Conservation (phyloP, 2,113 vertebrate genomes). For the Rhea pennata region DNA sequence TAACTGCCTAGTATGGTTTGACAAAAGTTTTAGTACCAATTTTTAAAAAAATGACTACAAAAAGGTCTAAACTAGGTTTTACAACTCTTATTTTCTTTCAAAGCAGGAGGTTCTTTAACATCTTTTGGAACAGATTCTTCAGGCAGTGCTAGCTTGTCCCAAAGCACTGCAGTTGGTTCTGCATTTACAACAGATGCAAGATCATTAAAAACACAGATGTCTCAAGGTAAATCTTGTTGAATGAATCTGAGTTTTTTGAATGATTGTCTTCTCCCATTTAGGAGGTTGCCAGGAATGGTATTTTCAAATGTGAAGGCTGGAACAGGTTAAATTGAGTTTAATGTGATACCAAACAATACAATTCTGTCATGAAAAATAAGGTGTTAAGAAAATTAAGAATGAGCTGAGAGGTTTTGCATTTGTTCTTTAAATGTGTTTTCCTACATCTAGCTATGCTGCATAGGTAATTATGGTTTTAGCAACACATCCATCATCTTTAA, state of each 20-base stretch:
- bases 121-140: constrained; percentile 83
- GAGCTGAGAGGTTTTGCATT: neutral
- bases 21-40: neutral
- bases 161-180: constrained; percentile 79
- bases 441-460: neutral
- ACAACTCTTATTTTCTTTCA: constrained; percentile 15
- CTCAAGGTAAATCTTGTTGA: constrained; percentile 78
- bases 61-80: neutral
- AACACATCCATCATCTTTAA: neutral
- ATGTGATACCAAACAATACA: neutral
- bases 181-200: constrained; percentile 80
- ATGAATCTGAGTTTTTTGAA: neutral
- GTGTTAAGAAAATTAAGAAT: neutral
- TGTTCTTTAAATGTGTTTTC: neutral
- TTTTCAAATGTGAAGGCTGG: neutral
- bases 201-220: constrained; percentile 82
- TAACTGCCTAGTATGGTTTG: neutral
- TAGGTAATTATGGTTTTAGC: neutral
- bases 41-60: neutral
- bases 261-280: neutral
- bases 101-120: constrained; percentile 85
- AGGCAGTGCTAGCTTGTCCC: constrained; percentile 75
- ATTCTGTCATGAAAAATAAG: neutral
- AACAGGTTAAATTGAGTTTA: neutral
- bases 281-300: neutral